Conservation (phyloP, 2,113 vertebrate species). For the Cardinalis cardinalis region DNA sequence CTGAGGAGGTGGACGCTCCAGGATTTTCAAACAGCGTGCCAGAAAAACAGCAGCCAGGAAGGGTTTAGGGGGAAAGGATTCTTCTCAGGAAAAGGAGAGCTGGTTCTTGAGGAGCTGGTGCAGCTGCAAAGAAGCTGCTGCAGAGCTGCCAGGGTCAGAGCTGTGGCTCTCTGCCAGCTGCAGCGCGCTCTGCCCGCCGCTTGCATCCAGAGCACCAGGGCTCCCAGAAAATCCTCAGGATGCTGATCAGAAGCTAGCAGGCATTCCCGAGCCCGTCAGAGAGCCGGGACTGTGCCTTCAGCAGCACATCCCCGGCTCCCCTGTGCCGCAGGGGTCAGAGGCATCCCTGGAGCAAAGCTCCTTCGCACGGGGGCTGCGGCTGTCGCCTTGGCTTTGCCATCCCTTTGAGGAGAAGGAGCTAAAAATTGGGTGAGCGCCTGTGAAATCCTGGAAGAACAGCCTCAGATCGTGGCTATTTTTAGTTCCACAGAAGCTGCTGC, state of each 20-base stretch:
- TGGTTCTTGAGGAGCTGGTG: not conserved
- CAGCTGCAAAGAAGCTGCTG: not conserved
- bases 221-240: not conserved
- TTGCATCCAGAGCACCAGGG: not conserved
- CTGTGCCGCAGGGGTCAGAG: not conserved
- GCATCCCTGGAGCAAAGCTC: not conserved
- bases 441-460: constrained; percentile 61
- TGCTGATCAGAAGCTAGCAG: not conserved
- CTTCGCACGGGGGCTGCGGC: not conserved
- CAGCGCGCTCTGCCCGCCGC: not conserved
- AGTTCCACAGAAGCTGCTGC: constrained; percentile 27
- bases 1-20: not conserved
- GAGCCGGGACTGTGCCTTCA: fast-evolving
- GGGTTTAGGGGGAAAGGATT: not conserved
- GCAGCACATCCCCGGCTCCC: not conserved
- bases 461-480: constrained; percentile 66
- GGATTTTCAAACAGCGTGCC: not conserved
- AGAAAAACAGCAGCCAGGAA: not conserved
- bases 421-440: constrained; percentile 42
- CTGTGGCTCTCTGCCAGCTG: not conserved
- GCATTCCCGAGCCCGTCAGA: fast-evolving
- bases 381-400: not conserved
- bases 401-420: constrained; percentile 40
- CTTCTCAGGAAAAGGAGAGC: not conserved
- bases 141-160: not conserved